phyloP scores from a whole-genome alignment of 2,113 vertebrate genomes.

The Scatophagus argus region DNA sequence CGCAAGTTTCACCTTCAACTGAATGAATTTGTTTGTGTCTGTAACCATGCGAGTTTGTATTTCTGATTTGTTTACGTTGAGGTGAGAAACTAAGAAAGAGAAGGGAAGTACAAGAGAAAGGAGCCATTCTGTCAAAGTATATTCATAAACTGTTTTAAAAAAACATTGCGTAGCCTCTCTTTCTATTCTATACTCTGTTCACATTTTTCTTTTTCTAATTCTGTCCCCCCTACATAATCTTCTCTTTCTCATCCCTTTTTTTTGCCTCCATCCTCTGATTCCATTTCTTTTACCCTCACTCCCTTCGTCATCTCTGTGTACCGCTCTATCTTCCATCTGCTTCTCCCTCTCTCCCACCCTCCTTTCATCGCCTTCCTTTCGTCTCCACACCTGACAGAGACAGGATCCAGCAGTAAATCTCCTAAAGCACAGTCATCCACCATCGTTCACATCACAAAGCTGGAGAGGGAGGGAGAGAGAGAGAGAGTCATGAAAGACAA shows the following conservation, averaged over 20 bases:
- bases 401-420: slow-evolving; percentile 80
- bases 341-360: slow-evolving; percentile 1
- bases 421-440: slow-evolving; percentile 77
- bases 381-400: slow-evolving; percentile 78
- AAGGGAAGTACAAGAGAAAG: background rate
- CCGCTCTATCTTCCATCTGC: slow-evolving; percentile 71
- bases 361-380: slow-evolving; percentile 63
- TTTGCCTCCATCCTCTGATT: slow-evolving; percentile 62
- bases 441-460: slow-evolving; percentile 67
- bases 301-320: slow-evolving; percentile 62
- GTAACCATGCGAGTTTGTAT: background rate
- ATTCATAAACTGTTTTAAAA: slow-evolving; percentile 45
- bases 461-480: slow-evolving; percentile 23
- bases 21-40: slow-evolving; percentile 33
- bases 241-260: slow-evolving; percentile 57
- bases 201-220: slow-evolving; percentile 35
- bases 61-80: slow-evolving; percentile 7
- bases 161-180: slow-evolving; percentile 35
- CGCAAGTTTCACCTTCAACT: slow-evolving; percentile 15
- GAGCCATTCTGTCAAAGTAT: slow-evolving; percentile 35
- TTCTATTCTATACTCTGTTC: slow-evolving; percentile 41
- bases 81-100: slow-evolving; percentile 12
- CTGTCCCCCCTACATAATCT: slow-evolving; percentile 52
- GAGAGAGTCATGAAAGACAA: slow-evolving; percentile 22
- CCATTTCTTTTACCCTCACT: slow-evolving; percentile 46